Evolutionary conservation across 2,888 invertebrate genomes (phyloP).

Genomic region (Stenchaetothrips biformis): DNA sequence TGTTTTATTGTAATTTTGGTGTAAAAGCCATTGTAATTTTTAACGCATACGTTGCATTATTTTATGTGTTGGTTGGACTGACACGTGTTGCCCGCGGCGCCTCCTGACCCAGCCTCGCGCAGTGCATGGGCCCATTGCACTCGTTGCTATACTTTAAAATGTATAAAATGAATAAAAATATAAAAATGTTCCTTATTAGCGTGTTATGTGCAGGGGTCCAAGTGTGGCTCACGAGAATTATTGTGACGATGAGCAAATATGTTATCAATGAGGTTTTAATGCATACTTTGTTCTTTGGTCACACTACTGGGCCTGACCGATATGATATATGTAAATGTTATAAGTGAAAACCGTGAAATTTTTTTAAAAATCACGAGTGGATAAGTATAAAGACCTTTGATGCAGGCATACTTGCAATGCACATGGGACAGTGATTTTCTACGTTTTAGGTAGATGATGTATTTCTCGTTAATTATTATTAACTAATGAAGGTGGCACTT

Average conservation of each 20-base stretch:
- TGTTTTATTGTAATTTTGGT: constrained; percentile 16
- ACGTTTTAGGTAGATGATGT: constrained; percentile 19
- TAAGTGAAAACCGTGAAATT: not conserved
- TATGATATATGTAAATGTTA: constrained; percentile 20
- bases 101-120: not conserved
- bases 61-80: constrained; percentile 23
- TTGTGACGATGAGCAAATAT: not conserved
- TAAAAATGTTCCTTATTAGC: constrained; percentile 22
- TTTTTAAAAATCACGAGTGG: constrained; percentile 13
- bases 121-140: not conserved
- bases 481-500: constrained; percentile 21
- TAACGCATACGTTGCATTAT: constrained; percentile 21
- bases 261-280: not conserved
- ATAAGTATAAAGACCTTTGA: not conserved
- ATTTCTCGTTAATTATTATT: constrained; percentile 25
- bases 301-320: constrained; percentile 16
- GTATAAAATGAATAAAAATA: constrained; percentile 21
- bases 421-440: constrained; percentile 21
- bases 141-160: constrained; percentile 2
- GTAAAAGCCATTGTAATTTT: constrained; percentile 15
- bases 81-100: constrained; percentile 6
- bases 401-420: constrained; percentile 14
- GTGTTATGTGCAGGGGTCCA: not conserved
- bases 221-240: not conserved
- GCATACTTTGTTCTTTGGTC: not conserved